phyloP scores from a whole-genome alignment of 1,140 invertebrate species.

The Lepidurus couesii region DNA sequence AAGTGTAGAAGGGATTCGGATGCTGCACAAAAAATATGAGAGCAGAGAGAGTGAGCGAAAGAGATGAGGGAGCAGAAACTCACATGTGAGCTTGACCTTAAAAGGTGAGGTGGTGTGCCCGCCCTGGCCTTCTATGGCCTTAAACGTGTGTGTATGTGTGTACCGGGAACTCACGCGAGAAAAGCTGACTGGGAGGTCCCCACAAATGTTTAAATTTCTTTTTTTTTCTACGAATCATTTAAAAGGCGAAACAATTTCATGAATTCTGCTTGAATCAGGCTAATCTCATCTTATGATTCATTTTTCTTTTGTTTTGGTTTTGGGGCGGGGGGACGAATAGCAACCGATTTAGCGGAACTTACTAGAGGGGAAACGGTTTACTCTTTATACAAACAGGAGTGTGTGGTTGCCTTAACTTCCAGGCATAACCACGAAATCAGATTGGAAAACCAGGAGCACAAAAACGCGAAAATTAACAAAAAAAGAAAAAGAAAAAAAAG shows the following conservation, averaged over 20 bases:
- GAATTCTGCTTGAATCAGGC: too few relatives aligned
- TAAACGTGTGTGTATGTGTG: constrained; percentile 14
- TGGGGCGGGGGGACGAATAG: too few relatives aligned
- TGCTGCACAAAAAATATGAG: neutral
- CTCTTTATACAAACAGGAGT: too few relatives aligned
- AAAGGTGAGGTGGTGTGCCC: constrained; percentile 13
- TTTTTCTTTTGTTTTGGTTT: too few relatives aligned
- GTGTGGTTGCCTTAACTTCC: neutral
- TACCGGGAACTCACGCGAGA: constrained; percentile 17
- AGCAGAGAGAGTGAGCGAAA: constrained; percentile 18
- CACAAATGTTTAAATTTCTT: neutral
- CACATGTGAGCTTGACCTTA: constrained; percentile 18
- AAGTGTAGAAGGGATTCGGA: constrained; percentile 13
- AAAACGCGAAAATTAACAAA: too few relatives aligned
- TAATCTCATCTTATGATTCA: too few relatives aligned
- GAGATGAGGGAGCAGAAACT: constrained; percentile 13
- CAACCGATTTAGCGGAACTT: too few relatives aligned
- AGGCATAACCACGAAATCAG: neutral
- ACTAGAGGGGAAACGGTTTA: too few relatives aligned
- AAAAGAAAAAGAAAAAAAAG: neutral
- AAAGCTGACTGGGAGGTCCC: constrained; percentile 13
- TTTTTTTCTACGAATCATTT: neutral
- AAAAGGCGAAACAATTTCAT: neutral
- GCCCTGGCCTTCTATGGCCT: constrained; percentile 13
- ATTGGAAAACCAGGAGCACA: too few relatives aligned